These are phyloP conservation scores for Scaeva pyrastri DNA, from an alignment of 2,888 invertebrate species.

Conservation along the genomic window DNA sequence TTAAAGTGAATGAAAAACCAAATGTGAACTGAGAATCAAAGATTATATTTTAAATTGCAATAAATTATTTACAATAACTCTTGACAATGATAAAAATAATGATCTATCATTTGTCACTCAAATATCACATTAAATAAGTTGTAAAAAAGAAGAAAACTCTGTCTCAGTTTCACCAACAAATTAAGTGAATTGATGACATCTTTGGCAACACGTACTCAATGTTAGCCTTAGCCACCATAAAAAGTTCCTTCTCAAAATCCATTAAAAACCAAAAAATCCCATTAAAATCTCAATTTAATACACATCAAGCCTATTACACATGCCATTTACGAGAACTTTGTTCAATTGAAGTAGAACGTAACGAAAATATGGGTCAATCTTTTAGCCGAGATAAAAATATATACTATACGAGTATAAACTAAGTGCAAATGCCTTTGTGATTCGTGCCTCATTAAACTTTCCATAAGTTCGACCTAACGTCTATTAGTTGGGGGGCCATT, in stretches of 20 bases:
- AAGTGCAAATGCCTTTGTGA: background rate
- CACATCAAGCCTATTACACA: background rate
- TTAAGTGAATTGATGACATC: no score
- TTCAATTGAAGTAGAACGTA: background rate
- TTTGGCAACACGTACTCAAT: no score
- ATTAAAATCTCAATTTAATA: background rate
- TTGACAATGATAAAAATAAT: no score
- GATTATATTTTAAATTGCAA: no score
- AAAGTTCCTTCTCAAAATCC: background rate
- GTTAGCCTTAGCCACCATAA: no score
- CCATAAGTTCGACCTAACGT: background rate
- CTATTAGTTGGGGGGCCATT: background rate
- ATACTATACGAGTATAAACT: slow-evolving; percentile 1
- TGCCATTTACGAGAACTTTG: background rate
- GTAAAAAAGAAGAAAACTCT: no score
- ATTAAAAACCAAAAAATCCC: background rate
- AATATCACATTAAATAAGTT: no score
- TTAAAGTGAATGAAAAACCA: no score
- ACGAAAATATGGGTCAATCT: slow-evolving; percentile 18
- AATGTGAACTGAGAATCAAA: no score
- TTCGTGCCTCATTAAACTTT: slow-evolving; percentile 21
- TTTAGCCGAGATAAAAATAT: background rate
- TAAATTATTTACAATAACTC: no score
- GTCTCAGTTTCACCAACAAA: no score
- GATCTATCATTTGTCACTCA: no score